phyloP scores from a whole-genome alignment of 2,113 vertebrate species.

The Phocoena sinus region DNA sequence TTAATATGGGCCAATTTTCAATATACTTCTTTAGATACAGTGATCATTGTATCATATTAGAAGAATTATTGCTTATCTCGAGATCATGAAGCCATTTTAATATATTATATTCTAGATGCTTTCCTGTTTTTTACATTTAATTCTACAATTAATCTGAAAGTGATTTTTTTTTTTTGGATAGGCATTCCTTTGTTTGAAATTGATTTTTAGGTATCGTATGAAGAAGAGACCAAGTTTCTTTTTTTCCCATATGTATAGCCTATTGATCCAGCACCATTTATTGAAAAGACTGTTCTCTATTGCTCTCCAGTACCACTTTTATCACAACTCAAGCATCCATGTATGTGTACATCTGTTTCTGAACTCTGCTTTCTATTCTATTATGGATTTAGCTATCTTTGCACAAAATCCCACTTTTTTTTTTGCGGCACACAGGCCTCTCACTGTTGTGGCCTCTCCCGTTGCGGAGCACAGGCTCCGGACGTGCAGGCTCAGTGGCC shows the following conservation, averaged over 20 bases:
- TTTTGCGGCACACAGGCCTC: too few species aligned
- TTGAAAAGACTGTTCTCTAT: too few species aligned
- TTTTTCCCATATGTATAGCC: too few species aligned
- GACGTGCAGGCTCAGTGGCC: too few species aligned
- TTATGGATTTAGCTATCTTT: neutral
- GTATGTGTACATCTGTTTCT: neutral
- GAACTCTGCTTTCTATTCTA: neutral
- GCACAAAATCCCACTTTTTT: neutral
- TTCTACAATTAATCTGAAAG: neutral
- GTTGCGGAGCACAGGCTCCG: too few species aligned
- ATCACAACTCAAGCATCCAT: neutral
- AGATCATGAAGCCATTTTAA: neutral
- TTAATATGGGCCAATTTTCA: neutral
- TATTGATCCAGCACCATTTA: too few species aligned
- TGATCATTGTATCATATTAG: neutral
- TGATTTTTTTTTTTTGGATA: neutral
- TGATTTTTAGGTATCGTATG: too few species aligned
- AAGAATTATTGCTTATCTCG: neutral
- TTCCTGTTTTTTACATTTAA: neutral
- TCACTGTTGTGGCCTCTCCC: too few species aligned
- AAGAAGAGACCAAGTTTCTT: too few species aligned
- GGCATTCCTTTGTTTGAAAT: too few species aligned
- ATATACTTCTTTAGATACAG: neutral
- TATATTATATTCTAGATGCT: neutral
- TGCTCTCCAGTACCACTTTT: neutral